phyloP scores from a whole-genome alignment of 1,140 invertebrate genomes.

The Drosophila tsacasi region DNA sequence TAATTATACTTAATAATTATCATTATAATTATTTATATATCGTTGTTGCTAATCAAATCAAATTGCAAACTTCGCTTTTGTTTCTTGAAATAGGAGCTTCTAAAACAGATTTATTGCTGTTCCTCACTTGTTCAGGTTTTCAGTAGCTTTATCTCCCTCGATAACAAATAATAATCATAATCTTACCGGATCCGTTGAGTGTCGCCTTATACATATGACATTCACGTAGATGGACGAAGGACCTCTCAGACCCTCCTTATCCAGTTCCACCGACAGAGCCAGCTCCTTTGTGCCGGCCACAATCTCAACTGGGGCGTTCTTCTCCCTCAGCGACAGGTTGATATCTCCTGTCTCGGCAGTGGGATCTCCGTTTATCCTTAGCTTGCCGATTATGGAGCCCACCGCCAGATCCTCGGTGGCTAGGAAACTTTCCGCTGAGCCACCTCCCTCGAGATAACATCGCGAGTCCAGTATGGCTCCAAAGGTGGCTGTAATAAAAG shows the following conservation, averaged over 20 bases:
- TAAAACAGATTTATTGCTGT: not conserved
- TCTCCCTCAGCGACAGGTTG: constrained; percentile 91
- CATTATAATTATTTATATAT: no score
- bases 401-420: constrained; percentile 93
- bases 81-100: not conserved
- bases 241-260: constrained; percentile 93
- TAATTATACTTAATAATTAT: not conserved
- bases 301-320: constrained; percentile 91
- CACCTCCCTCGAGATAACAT: constrained; percentile 95
- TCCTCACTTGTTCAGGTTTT: no score
- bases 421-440: constrained; percentile 95
- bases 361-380: constrained; percentile 93
- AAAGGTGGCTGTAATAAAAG: constrained; percentile 54
- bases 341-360: constrained; percentile 90
- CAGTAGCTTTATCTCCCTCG: not conserved
- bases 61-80: not conserved
- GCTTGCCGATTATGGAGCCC: constrained; percentile 90
- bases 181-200: constrained; percentile 90
- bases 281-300: constrained; percentile 92
- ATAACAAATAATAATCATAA: no score
- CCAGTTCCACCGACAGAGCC: constrained; percentile 90
- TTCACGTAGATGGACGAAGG: constrained; percentile 94
- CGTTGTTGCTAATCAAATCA: not conserved
- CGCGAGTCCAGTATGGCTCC: constrained; percentile 90
- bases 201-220: constrained; percentile 92